A percentile compares a stretch with the other conserved stretches of the same genome.
These are phyloP conservation scores for Aphrophora alni DNA, from an alignment of 2,888 invertebrate species.

Conservation along the genomic window DNA sequence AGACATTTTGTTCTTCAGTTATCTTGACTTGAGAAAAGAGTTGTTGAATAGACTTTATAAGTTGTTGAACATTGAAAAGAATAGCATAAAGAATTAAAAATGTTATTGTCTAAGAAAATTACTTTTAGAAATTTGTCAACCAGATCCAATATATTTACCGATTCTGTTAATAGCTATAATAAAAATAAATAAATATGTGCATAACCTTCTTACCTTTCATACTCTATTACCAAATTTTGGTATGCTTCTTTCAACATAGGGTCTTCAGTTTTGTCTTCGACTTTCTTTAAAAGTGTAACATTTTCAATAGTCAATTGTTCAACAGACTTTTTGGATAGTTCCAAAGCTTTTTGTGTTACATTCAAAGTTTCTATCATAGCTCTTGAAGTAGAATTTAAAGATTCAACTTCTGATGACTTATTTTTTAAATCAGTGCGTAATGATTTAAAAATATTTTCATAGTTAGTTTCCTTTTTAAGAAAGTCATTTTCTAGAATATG, in stretches of 20 bases:
- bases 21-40: too few species aligned
- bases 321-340: background rate
- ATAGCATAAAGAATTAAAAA: too few species aligned
- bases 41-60: too few species aligned
- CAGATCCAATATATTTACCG: too few species aligned
- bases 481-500: background rate
- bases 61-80: too few species aligned
- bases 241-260: conserved; percentile 56
- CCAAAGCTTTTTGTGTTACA: background rate
- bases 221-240: conserved; percentile 57
- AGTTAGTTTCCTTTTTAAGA: background rate
- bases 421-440: background rate
- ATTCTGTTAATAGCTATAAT: too few species aligned
- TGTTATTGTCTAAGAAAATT: too few species aligned
- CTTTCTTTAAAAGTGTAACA: background rate
- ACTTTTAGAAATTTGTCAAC: too few species aligned
- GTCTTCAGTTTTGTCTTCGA: conserved; percentile 37
- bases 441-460: background rate
- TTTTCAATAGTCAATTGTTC: background rate
- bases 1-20: too few species aligned
- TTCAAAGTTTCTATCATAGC: background rate
- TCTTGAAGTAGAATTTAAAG: background rate
- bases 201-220: conserved; percentile 60
- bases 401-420: background rate
- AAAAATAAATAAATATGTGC: too few species aligned